Conservation (phyloP, 1,140 invertebrate genomes). For the Tribolium castaneum region DNA sequence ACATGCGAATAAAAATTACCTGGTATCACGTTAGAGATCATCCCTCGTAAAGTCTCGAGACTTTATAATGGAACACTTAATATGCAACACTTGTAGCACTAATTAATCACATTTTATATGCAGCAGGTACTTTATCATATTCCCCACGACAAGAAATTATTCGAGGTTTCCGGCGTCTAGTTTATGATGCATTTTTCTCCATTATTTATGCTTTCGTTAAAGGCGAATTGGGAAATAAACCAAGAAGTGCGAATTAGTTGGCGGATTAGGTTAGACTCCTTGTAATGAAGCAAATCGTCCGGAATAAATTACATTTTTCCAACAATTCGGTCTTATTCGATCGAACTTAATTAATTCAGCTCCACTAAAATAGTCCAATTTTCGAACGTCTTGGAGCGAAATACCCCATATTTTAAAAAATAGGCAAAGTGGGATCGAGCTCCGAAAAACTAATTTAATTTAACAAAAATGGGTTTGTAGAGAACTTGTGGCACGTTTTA, state of each 20-base stretch:
- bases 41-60: neutral
- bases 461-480: neutral
- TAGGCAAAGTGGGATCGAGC: neutral
- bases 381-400: no score
- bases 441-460: neutral
- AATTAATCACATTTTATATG: slow-evolving; percentile 29
- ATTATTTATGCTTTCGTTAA: neutral
- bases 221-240: neutral
- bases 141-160: slow-evolving; percentile 9
- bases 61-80: slow-evolving; percentile 25
- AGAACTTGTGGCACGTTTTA: neutral
- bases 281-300: neutral
- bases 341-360: neutral
- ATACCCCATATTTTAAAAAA: neutral
- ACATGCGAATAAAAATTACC: neutral
- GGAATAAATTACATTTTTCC: neutral
- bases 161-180: neutral
- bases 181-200: slow-evolving; percentile 1
- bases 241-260: neutral
- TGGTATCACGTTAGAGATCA: neutral
- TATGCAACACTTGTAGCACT: slow-evolving; percentile 22
- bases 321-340: neutral
- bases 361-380: neutral
- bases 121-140: slow-evolving; percentile 13
- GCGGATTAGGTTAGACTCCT: neutral